Percentiles rank a stretch among this genome's conserved stretches.
phyloP scores from a whole-genome alignment of 2,888 invertebrate species.

The Autographa pulchrina region DNA sequence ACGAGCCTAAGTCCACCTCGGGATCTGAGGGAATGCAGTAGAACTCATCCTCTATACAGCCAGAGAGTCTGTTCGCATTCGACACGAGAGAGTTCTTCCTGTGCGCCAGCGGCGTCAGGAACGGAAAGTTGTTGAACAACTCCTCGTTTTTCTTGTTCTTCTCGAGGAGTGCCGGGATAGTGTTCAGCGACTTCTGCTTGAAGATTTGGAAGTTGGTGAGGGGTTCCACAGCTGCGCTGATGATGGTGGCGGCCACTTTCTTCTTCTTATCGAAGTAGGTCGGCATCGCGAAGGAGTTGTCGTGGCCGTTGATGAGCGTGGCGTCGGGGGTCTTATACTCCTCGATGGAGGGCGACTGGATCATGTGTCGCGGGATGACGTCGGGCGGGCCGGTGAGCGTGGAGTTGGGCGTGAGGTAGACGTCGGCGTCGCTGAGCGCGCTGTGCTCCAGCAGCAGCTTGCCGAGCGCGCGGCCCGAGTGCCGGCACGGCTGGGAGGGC shows the following conservation, averaged over 20 bases:
- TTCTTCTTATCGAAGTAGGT: slow-evolving; percentile 85
- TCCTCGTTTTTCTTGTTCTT: slow-evolving; percentile 77
- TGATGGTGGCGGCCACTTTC: slow-evolving; percentile 73
- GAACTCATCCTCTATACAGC: slow-evolving; percentile 86
- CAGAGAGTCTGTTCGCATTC: slow-evolving; percentile 76
- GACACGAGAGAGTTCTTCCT: slow-evolving; percentile 83
- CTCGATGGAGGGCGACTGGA: slow-evolving; percentile 70
- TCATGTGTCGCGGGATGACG: slow-evolving; percentile 75
- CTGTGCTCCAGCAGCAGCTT: slow-evolving; percentile 76
- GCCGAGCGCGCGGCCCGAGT: slow-evolving; percentile 70
- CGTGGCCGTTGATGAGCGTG: slow-evolving; percentile 66
- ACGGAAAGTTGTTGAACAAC: slow-evolving; percentile 88
- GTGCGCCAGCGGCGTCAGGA: slow-evolving; percentile 90
- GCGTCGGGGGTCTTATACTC: slow-evolving; percentile 79
- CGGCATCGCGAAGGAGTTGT: slow-evolving; percentile 82
- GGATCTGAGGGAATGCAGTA: slow-evolving; percentile 81
- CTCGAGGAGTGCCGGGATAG: slow-evolving; percentile 82
- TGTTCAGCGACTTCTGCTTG: slow-evolving; percentile 86
- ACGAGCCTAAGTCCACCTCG: slow-evolving; percentile 67
- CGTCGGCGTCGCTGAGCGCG: slow-evolving; percentile 69
- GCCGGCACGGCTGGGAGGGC: slow-evolving; percentile 67
- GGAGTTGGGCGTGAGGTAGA: slow-evolving; percentile 79
- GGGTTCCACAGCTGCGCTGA: slow-evolving; percentile 77
- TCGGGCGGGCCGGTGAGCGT: slow-evolving; percentile 78
- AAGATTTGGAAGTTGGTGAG: slow-evolving; percentile 84